Evolutionary conservation across 2,113 vertebrate species (phyloP).

Genomic region (Semnornis frantzii): DNA sequence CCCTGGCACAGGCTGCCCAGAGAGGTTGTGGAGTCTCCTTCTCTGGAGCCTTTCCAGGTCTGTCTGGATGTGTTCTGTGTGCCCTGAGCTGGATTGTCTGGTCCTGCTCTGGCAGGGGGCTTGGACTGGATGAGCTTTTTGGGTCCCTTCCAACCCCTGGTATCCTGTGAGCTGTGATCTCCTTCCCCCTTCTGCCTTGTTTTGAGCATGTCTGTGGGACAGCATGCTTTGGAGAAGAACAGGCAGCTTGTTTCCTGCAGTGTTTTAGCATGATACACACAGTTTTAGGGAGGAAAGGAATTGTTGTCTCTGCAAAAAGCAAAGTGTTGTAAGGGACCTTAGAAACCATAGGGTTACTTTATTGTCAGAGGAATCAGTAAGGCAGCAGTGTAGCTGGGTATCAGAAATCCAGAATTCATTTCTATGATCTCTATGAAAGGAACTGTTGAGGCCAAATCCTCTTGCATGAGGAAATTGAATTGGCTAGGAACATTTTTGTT

Average conservation of each 20-base stretch:
- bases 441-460: not conserved
- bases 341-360: conserved; percentile 16
- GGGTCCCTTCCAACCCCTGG: too few species aligned
- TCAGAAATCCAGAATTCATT: not conserved
- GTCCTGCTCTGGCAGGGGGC: too few species aligned
- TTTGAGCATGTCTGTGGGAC: not conserved
- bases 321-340: conserved; percentile 1
- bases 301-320: not conserved
- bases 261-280: not conserved
- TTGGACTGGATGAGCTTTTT: too few species aligned
- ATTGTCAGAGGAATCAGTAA: conserved; percentile 31
- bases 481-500: not conserved
- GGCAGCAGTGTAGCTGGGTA: not conserved
- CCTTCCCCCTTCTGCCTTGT: not conserved
- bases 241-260: not conserved
- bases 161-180: not conserved
- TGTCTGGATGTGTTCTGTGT: too few species aligned
- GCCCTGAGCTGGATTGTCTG: too few species aligned
- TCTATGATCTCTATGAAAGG: not conserved
- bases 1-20: too few species aligned
- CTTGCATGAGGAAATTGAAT: not conserved
- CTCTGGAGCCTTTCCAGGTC: too few species aligned
- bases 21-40: too few species aligned
- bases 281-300: conserved; percentile 9
- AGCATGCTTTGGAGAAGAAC: not conserved